Conservation (phyloP, 2,113 vertebrate genomes). For the Dendropsophus ebraccatus region DNA sequence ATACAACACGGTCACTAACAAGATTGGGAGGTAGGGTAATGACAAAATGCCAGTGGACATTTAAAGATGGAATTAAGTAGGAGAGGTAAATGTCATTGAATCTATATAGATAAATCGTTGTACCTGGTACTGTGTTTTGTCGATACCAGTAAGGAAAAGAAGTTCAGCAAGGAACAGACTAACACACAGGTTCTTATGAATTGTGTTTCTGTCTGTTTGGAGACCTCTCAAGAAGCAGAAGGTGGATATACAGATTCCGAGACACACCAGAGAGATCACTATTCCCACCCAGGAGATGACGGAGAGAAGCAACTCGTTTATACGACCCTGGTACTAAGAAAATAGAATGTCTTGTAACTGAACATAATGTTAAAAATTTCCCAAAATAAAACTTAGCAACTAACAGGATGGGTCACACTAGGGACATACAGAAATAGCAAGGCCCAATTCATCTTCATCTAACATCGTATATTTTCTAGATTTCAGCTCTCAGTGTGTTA, state of each 20-base stretch:
- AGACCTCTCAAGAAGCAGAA: constrained; percentile 94
- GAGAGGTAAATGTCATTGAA: neutral
- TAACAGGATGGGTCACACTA: neutral
- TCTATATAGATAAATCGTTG: neutral
- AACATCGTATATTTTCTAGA: neutral
- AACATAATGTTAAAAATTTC: neutral
- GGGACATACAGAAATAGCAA: neutral
- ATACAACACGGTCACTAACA: neutral
- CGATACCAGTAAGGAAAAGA: constrained; percentile 93
- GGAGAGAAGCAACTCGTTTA: constrained; percentile 89
- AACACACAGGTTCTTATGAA: constrained; percentile 97
- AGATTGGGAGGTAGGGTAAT: neutral
- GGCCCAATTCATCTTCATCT: neutral
- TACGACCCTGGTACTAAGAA: constrained; percentile 82
- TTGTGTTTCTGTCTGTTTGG: constrained; percentile 92
- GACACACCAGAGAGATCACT: constrained; percentile 90
- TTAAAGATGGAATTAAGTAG: neutral
- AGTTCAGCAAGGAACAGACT: constrained; percentile 94
- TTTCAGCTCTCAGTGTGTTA: neutral
- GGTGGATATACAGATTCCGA: constrained; percentile 93
- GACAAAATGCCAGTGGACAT: neutral
- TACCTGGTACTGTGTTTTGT: constrained; percentile 89
- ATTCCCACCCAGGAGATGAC: constrained; percentile 97
- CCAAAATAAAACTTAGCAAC: neutral
- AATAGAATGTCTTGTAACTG: neutral